A percentile compares a stretch with the other conserved stretches of the same genome.
Conservation (phyloP, 2,797 vertebrate genomes). For the Macroramphosus scolopax region DNA sequence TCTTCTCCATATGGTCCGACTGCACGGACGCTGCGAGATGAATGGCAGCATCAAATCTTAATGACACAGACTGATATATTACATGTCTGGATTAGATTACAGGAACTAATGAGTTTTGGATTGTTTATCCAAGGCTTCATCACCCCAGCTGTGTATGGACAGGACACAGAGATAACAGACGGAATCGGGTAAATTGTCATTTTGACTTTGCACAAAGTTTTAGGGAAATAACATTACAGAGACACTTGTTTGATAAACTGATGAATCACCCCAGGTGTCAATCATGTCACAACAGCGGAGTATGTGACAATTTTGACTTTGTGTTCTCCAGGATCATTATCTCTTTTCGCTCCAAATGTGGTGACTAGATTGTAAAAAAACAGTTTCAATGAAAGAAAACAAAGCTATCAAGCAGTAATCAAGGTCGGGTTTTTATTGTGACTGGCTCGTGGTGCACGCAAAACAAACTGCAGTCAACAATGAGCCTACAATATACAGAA, state of each 20-base stretch:
- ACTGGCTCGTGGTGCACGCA: not conserved
- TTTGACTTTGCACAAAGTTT: not conserved
- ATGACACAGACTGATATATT: slow-evolving; percentile 22
- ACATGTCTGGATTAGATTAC: slow-evolving; percentile 29
- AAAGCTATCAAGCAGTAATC: too few relatives aligned
- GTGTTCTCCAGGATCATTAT: too few relatives aligned
- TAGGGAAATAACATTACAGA: too few relatives aligned
- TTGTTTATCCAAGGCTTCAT: slow-evolving; percentile 31
- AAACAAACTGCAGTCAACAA: slow-evolving; percentile 30
- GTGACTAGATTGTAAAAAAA: too few relatives aligned
- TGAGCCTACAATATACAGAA: slow-evolving; percentile 23
- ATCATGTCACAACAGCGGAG: too few relatives aligned
- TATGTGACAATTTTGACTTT: too few relatives aligned
- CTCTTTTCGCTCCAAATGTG: too few relatives aligned
- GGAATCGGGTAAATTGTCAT: not conserved
- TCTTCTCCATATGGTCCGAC: slow-evolving; percentile 20
- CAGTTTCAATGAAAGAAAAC: too few relatives aligned
- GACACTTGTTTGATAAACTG: too few relatives aligned
- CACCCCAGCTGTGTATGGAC: not conserved
- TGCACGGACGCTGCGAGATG: slow-evolving; percentile 14
- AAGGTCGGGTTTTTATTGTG: slow-evolving; percentile 31
- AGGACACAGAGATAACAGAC: slow-evolving; percentile 1
- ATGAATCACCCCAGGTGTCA: too few relatives aligned
- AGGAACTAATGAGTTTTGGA: slow-evolving; percentile 21
- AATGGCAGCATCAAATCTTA: slow-evolving; percentile 12